Evolutionary conservation across 2,113 vertebrate species (phyloP).

Genomic region (Tympanuchus pallidicinctus): DNA sequence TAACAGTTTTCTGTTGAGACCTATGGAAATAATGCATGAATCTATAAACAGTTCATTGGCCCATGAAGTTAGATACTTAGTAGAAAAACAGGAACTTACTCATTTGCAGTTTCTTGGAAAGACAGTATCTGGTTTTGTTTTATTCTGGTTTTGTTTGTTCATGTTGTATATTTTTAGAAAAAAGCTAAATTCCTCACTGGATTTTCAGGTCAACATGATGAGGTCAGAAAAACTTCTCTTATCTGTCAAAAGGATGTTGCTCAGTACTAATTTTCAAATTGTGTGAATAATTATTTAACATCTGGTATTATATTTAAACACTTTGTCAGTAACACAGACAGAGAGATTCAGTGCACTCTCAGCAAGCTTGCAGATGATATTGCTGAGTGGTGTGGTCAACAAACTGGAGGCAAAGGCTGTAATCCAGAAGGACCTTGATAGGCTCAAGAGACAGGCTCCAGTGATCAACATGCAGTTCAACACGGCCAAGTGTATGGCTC

Average conservation of each 20-base stretch:
- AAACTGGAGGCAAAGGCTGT: background rate
- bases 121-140: background rate
- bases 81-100: background rate
- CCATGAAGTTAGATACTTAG: background rate
- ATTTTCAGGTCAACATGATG: background rate
- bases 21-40: background rate
- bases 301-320: background rate
- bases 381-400: background rate
- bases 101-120: background rate
- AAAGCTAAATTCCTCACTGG: background rate
- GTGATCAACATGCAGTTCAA: background rate
- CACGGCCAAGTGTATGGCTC: background rate
- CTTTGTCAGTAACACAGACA: background rate
- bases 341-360: background rate
- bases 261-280: background rate
- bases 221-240: background rate
- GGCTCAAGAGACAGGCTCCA: background rate
- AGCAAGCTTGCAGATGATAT: background rate
- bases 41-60: background rate
- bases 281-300: background rate
- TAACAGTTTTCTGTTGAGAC: background rate
- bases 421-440: background rate
- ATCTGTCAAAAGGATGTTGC: background rate
- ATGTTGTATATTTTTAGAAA: background rate
- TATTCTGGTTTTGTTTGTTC: background rate